phyloP scores from a whole-genome alignment of 2,797 vertebrate genomes.

The Chloroceryle inda region DNA sequence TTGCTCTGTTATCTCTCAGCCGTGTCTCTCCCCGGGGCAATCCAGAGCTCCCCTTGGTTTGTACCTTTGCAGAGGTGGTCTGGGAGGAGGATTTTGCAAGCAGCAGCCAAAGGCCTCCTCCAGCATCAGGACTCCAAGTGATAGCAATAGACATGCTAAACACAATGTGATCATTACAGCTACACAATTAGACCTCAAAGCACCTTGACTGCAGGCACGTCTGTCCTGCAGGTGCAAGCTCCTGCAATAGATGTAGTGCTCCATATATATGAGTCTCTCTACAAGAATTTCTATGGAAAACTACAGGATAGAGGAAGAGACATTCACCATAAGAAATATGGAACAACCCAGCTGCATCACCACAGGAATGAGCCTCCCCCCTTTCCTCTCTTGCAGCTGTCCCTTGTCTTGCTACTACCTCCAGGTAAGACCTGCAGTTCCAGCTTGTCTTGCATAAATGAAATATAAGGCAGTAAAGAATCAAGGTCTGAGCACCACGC shows the following conservation, averaged over 20 bases:
- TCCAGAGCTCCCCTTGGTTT: not conserved
- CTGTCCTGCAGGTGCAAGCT: not conserved
- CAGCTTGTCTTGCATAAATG: not conserved
- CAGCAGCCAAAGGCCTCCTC: not conserved
- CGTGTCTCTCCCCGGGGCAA: not conserved
- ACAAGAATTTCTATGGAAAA: not conserved
- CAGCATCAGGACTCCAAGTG: not conserved
- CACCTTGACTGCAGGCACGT: not conserved
- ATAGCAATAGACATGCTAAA: fast-evolving
- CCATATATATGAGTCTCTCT: no score
- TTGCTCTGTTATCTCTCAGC: not conserved
- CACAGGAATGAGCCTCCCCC: not conserved
- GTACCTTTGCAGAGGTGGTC: not conserved
- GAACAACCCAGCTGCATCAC: not conserved
- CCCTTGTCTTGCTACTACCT: not conserved
- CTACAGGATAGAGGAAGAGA: not conserved
- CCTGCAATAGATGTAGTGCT: not conserved
- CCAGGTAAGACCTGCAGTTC: not conserved
- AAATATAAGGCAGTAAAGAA: not conserved
- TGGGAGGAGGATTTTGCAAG: not conserved
- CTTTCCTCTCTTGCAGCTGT: not conserved
- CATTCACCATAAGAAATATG: fast-evolving
- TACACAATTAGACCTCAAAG: not conserved
- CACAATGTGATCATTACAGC: not conserved
- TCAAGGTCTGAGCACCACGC: fast-evolving